Conservation (phyloP, 1,140 invertebrate genomes). For the Penaeus japonicus region DNA sequence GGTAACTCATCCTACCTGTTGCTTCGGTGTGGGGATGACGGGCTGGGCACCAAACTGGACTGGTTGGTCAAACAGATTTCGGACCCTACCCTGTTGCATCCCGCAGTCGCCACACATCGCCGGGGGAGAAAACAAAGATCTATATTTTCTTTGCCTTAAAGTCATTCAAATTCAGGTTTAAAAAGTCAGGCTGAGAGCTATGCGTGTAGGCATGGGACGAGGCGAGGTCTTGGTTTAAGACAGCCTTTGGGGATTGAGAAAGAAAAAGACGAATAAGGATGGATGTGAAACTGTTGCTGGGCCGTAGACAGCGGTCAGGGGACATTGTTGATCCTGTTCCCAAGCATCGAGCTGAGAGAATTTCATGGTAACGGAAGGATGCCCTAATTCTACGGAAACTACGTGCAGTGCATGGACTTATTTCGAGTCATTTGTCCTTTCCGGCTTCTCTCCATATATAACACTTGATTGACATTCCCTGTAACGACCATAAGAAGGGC, state of each 20-base stretch:
- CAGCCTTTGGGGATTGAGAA: neutral
- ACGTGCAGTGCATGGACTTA: neutral
- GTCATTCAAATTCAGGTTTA: too few relatives aligned
- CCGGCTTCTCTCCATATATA: too few relatives aligned
- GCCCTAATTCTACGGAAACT: too few relatives aligned
- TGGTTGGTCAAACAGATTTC: slow-evolving; percentile 37
- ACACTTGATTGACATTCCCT: too few relatives aligned
- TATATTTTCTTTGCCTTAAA: too few relatives aligned
- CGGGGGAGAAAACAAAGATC: neutral
- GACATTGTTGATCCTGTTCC: slow-evolving; percentile 34
- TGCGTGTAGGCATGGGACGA: too few relatives aligned
- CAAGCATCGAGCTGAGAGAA: neutral
- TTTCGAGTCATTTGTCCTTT: neutral
- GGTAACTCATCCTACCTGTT: slow-evolving; percentile 17
- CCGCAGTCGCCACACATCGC: neutral
- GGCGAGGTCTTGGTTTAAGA: too few relatives aligned
- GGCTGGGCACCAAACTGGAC: slow-evolving; percentile 41
- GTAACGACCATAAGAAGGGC: too few relatives aligned
- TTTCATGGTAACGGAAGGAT: neutral
- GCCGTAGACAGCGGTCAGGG: slow-evolving; percentile 35
- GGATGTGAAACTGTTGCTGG: neutral
- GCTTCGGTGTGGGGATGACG: neutral
- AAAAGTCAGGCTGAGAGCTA: too few relatives aligned
- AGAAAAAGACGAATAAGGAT: neutral
- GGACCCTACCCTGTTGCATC: slow-evolving; percentile 20